Percentiles rank a stretch among this genome's conserved stretches.
These are phyloP conservation scores for Enchytraeus crypticus DNA, from an alignment of 2,888 invertebrate species.

Conservation along the genomic window DNA sequence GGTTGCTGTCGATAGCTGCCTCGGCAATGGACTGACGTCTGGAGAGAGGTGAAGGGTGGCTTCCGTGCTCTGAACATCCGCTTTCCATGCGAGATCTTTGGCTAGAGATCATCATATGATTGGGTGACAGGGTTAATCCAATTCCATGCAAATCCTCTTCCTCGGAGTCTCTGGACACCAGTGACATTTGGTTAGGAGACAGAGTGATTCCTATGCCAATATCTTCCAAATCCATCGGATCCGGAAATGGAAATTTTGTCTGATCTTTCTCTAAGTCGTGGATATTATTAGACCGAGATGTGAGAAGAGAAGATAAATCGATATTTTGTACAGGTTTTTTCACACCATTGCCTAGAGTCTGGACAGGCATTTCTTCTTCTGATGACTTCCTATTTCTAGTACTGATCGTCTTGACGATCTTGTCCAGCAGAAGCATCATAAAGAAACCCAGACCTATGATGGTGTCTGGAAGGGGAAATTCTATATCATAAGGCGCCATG, in stretches of 20 bases:
- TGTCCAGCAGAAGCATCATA: constrained; percentile 12
- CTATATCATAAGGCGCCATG: constrained; percentile 9
- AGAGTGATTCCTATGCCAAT: too few relatives aligned
- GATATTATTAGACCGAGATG: too few relatives aligned
- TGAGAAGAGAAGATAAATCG: too few relatives aligned
- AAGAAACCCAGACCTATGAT: constrained; percentile 18
- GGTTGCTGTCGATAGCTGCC: background rate
- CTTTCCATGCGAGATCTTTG: background rate
- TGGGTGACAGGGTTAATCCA: background rate
- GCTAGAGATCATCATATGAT: background rate
- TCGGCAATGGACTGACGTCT: background rate
- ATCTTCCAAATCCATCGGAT: background rate
- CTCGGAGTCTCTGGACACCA: background rate
- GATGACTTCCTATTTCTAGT: background rate
- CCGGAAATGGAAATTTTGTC: background rate
- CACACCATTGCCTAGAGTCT: background rate
- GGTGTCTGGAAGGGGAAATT: constrained; percentile 15
- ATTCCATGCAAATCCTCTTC: background rate
- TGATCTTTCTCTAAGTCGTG: background rate
- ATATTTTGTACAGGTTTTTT: too few relatives aligned
- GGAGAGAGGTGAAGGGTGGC: background rate
- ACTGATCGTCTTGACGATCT: constrained; percentile 2
- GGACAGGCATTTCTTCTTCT: too few relatives aligned
- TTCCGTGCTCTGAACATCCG: background rate
- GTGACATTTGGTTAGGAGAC: too few relatives aligned